phyloP scores from a whole-genome alignment of 2,797 vertebrate genomes.

The Periophthalmus magnuspinnatus region DNA sequence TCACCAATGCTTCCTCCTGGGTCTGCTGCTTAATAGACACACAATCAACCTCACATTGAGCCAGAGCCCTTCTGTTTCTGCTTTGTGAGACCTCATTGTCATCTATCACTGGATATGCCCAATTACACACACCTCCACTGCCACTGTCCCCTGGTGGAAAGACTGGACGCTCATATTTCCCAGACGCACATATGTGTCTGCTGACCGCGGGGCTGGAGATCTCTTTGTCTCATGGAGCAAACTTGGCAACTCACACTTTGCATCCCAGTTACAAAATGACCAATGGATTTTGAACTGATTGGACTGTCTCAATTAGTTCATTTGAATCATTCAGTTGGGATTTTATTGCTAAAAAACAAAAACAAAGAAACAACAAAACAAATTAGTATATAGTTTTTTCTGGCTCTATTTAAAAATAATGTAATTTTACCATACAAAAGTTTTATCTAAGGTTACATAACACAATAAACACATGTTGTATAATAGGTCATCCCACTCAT shows the following conservation, averaged over 20 bases:
- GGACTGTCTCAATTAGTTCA: constrained; percentile 60
- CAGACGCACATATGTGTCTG: constrained; percentile 21
- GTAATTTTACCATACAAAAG: too few relatives aligned
- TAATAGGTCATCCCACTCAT: too few relatives aligned
- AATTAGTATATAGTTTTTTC: too few relatives aligned
- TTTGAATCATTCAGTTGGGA: constrained; percentile 43
- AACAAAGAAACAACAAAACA: too few relatives aligned
- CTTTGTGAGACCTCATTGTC: constrained; percentile 58
- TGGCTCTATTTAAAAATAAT: too few relatives aligned
- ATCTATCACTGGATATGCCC: constrained; percentile 69
- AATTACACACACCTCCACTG: constrained; percentile 67
- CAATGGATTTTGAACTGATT: constrained; percentile 61
- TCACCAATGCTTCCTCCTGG: constrained; percentile 50
- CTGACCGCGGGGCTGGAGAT: constrained; percentile 41
- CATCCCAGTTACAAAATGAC: constrained; percentile 72
- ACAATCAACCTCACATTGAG: constrained; percentile 73
- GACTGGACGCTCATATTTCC: neutral
- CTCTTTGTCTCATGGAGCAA: constrained; percentile 59
- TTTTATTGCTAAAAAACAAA: neutral
- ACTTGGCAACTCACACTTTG: constrained; percentile 67
- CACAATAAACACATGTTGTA: too few relatives aligned
- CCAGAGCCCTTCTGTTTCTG: constrained; percentile 54
- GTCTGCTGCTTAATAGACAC: constrained; percentile 59
- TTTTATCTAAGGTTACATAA: too few relatives aligned
- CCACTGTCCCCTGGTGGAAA: constrained; percentile 36